Percentiles rank a stretch among this genome's conserved stretches.
Conservation (phyloP, 2,113 vertebrate species). For the Struthio camelus region DNA sequence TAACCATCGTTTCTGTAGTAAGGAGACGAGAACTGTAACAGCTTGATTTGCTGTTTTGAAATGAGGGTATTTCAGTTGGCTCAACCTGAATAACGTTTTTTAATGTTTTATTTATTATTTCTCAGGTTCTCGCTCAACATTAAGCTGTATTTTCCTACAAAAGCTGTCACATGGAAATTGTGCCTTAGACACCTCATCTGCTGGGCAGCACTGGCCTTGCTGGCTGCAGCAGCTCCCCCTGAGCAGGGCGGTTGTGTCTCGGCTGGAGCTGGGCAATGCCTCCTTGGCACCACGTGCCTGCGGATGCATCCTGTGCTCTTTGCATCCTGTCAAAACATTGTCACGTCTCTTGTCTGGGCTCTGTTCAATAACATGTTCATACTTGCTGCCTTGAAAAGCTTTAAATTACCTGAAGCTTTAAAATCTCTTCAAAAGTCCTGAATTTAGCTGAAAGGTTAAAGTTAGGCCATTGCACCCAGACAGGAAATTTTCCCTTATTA, state of each 20-base stretch:
- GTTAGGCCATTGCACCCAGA: not conserved
- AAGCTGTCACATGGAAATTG: not conserved
- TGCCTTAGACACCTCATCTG: not conserved
- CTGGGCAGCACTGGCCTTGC: not conserved
- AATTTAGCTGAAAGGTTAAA: not conserved
- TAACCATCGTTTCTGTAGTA: not conserved
- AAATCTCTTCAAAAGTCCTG: not conserved
- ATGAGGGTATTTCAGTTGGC: not conserved
- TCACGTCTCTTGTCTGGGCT: not conserved
- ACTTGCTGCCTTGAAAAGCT: not conserved
- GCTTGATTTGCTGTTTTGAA: not conserved
- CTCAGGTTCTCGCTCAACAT: not conserved
- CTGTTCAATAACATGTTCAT: not conserved
- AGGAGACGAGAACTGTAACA: not conserved
- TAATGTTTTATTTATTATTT: slow-evolving; percentile 27
- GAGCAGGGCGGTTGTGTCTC: not conserved
- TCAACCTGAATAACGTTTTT: not conserved
- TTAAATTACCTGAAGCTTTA: not conserved
- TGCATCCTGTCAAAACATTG: not conserved
- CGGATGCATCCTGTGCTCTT: not conserved
- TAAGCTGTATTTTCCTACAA: not conserved
- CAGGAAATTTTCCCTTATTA: not conserved
- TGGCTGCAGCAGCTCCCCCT: not conserved
- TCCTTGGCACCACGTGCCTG: not conserved
- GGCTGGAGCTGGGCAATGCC: not conserved